A percentile compares a stretch with the other conserved stretches of the same genome.
Evolutionary conservation across 2,113 vertebrate genomes (phyloP).

Genomic region (Engystomops pustulosus): DNA sequence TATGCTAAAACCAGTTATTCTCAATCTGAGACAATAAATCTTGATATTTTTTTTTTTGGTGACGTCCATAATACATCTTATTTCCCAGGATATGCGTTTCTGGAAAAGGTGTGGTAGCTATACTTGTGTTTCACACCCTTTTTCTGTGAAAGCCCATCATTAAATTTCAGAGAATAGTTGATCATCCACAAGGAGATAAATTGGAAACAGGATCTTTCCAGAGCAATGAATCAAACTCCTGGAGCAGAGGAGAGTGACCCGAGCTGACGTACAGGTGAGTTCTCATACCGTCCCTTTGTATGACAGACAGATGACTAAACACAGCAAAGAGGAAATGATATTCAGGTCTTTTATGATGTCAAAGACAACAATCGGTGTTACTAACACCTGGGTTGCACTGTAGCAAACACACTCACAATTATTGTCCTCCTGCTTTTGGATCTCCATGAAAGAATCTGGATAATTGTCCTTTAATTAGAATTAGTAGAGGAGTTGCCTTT

Average conservation of each 20-base stretch:
- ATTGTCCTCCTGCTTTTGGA: constrained; percentile 1
- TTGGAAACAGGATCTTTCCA: constrained; percentile 20
- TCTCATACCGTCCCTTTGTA: constrained; percentile 30
- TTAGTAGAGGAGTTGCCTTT: not conserved
- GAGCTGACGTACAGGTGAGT: not conserved
- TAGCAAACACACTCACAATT: not conserved
- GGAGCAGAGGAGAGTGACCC: constrained; percentile 29
- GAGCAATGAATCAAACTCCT: constrained; percentile 24
- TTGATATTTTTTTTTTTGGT: not conserved
- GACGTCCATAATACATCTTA: not conserved
- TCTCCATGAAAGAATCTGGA: not conserved
- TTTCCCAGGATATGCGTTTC: not conserved
- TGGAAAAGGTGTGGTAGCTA: constrained; percentile 1
- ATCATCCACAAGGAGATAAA: not conserved
- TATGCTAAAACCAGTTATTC: not conserved
- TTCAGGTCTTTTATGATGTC: not conserved
- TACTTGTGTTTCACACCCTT: constrained; percentile 27
- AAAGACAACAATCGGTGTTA: not conserved
- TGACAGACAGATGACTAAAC: constrained; percentile 54
- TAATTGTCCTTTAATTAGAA: constrained; percentile 30
- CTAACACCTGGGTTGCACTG: constrained; percentile 6
- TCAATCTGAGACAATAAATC: not conserved
- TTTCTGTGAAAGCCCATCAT: not conserved
- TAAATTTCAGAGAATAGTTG: constrained; percentile 3
- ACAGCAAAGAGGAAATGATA: not conserved